Percentiles rank a stretch among this genome's conserved stretches.
These are phyloP conservation scores for Simalia tracyae DNA, from an alignment of 2,797 vertebrate species.

Conservation along the genomic window DNA sequence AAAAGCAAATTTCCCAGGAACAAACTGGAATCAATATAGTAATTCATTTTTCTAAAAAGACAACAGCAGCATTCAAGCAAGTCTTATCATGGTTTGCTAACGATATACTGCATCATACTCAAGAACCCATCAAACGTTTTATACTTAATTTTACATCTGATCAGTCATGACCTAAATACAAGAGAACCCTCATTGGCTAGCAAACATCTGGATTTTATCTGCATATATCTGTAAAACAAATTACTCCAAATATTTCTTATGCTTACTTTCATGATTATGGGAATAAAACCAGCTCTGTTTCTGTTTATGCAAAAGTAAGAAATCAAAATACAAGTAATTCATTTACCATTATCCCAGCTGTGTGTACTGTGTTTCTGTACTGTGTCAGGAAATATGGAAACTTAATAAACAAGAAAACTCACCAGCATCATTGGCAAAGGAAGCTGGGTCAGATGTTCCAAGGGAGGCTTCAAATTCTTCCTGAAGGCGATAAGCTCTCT, in stretches of 20 bases:
- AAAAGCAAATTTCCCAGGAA: slow-evolving; percentile 15
- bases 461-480: slow-evolving; percentile 93
- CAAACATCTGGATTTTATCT: background rate
- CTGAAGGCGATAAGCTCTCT: slow-evolving; percentile 94
- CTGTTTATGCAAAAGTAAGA: background rate
- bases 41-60: background rate
- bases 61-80: background rate
- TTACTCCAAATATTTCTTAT: background rate
- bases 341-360: background rate
- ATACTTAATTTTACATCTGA: background rate
- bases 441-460: slow-evolving; percentile 81
- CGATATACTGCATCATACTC: background rate
- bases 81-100: background rate
- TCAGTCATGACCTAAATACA: background rate
- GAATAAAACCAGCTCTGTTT: background rate
- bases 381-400: background rate
- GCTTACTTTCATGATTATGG: background rate
- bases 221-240: background rate
- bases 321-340: background rate
- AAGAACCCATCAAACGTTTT: background rate
- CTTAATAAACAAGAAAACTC: slow-evolving; percentile 59
- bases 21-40: background rate
- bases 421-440: slow-evolving; percentile 82
- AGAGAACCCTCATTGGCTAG: background rate
- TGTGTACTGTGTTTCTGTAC: background rate